Percentiles rank a stretch among this genome's conserved stretches.
phyloP scores from a whole-genome alignment of 2,888 invertebrate genomes.

The Nezara viridula region DNA sequence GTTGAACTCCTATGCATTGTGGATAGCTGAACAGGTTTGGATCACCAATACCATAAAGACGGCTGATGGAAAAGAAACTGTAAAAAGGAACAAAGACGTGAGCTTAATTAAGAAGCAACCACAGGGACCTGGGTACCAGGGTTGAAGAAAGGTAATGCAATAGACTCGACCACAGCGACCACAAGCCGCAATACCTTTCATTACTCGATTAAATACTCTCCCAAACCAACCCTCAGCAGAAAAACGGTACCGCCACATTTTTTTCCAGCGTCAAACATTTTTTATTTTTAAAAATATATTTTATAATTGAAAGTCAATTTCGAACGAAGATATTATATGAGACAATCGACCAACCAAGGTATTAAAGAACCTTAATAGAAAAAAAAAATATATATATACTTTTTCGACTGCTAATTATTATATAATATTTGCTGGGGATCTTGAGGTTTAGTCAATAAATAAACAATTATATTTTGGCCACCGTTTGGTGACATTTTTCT shows the following conservation, averaged over 20 bases:
- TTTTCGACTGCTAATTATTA: too few relatives aligned
- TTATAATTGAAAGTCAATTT: background rate
- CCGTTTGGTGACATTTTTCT: too few relatives aligned
- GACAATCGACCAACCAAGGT: too few relatives aligned
- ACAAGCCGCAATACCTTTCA: background rate
- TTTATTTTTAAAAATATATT: background rate
- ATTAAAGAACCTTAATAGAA: too few relatives aligned
- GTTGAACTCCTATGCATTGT: background rate
- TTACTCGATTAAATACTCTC: slow-evolving; percentile 14
- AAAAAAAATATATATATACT: too few relatives aligned
- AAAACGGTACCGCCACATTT: background rate
- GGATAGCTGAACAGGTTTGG: background rate
- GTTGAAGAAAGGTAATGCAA: slow-evolving; percentile 14
- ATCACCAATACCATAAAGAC: background rate
- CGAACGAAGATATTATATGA: background rate
- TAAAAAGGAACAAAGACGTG: slow-evolving; percentile 5
- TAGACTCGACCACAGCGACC: slow-evolving; percentile 14
- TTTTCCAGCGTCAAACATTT: background rate
- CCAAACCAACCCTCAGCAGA: background rate
- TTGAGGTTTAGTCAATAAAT: too few relatives aligned
- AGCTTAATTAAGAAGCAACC: slow-evolving; percentile 1
- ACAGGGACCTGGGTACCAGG: slow-evolving; percentile 1
- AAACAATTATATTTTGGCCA: too few relatives aligned
- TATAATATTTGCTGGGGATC: too few relatives aligned
- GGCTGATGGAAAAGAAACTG: slow-evolving; percentile 14